phyloP scores from a whole-genome alignment of 2,113 vertebrate genomes.

The Nothocercus julius region DNA sequence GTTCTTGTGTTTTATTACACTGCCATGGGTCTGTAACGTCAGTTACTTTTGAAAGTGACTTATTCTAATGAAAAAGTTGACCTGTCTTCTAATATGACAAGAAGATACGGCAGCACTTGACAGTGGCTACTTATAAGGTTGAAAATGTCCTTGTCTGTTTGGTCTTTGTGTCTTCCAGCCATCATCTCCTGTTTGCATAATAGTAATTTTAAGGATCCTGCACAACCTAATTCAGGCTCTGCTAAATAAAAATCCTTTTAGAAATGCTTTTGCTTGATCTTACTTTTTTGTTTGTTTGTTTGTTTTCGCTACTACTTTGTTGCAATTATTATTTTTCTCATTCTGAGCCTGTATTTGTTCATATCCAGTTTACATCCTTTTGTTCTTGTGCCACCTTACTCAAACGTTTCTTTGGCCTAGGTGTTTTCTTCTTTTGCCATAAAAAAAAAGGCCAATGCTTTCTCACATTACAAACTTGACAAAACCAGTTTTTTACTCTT shows the following conservation, averaged over 20 bases:
- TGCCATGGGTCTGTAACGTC: fast-evolving
- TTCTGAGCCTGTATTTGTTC: not conserved
- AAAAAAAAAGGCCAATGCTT: not conserved
- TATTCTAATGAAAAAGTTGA: not conserved
- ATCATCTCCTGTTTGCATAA: not conserved
- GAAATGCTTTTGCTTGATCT: not conserved
- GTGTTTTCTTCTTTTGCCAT: not conserved
- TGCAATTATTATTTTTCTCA: not conserved
- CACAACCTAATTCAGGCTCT: not conserved
- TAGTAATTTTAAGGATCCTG: not conserved
- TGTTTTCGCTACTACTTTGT: not conserved
- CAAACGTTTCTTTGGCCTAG: not conserved
- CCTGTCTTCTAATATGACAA: not conserved
- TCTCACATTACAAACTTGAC: not conserved
- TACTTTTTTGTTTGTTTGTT: not conserved
- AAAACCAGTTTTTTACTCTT: not conserved
- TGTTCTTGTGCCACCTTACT: not conserved
- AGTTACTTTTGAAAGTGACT: not conserved
- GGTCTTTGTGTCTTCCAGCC: not conserved
- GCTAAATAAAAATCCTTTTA: conserved; percentile 24
- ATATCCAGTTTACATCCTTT: not conserved
- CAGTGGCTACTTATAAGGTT: not conserved
- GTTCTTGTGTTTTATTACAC: not conserved
- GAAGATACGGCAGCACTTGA: not conserved
- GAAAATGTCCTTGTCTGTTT: conserved; percentile 12